Evolutionary conservation across 2,888 invertebrate species (phyloP), one percentile per base, ranked within the genome.

Genomic region (Ornithoptera alexandrae): DNA sequence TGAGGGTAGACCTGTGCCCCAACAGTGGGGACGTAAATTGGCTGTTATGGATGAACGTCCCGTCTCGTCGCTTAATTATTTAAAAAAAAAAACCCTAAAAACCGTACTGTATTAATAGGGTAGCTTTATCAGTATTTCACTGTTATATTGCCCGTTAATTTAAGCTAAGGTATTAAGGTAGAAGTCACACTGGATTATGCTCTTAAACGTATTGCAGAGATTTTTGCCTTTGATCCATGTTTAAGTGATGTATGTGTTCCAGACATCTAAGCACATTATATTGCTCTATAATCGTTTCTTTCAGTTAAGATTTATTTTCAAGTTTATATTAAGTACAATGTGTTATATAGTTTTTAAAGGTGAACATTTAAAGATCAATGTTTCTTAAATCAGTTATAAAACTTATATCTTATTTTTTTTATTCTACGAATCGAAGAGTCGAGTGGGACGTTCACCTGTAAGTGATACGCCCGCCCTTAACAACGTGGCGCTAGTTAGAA

Each of bases 211-310:
- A 46, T 24, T 20, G 53, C 57, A 36, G 50, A n/a, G 36, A 20
- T 39, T 50, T 50, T 17, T 50, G 12, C 15, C 42, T n/a, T 59
- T 58, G 42, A 59, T 46, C 18, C 65, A 2, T 46, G 59, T 59
- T 58, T 46, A 65, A 65, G n/a, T 24, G 59, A 58, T 46, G 30
- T 18, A 65, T 39, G 65, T 42, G 56, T 58, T 42, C 39, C 22
- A 46, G 42, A 65, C 24, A 24, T 6, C 1, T 56, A n/a, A 64
- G n/a, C 53, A 56, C 30, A 20, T 62, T 46, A 56, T 36, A 56
- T 53, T 22, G 56, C 24, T 56, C n/a, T 39, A 8, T 57, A 57
- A 57, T 22, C 64, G 56, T n/a, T 56, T 63, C 42, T 62, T 20
- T 36, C 42, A 42, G n/a, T 15, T 15, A 42, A 20, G 18, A n/a